These are phyloP conservation scores for Chloroclysta siterata DNA, from an alignment of 2,888 invertebrate species.

Conservation along the genomic window DNA sequence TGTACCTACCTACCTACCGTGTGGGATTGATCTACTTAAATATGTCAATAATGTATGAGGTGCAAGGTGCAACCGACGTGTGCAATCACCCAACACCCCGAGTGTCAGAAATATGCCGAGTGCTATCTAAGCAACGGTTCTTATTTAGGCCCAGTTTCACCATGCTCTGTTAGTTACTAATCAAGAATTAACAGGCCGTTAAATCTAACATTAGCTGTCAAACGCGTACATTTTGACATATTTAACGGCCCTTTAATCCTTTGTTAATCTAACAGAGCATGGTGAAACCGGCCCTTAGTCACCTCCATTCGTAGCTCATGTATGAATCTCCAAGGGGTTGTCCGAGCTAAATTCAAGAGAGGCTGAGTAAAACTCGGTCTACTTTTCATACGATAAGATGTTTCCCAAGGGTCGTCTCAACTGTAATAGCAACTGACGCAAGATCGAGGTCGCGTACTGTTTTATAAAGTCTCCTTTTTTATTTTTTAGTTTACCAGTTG, in stretches of 20 bases:
- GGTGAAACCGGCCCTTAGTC: too few species aligned
- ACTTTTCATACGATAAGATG: conserved; percentile 10
- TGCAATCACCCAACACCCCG: conserved; percentile 12
- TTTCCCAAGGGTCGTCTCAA: conserved; percentile 13
- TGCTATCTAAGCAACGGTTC: not conserved
- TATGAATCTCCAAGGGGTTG: conserved; percentile 2
- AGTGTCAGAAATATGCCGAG: not conserved
- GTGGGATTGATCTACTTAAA: too few species aligned
- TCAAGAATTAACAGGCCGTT: too few species aligned
- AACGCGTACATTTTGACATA: too few species aligned
- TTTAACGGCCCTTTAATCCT: too few species aligned
- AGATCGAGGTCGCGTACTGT: conserved; percentile 7
- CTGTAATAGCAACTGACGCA: conserved; percentile 16
- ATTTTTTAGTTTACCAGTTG: conserved; percentile 5
- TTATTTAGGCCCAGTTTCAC: too few species aligned
- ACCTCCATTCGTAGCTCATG: not conserved
- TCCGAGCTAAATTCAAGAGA: conserved; percentile 6
- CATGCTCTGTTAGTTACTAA: too few species aligned
- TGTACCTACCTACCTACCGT: too few species aligned
- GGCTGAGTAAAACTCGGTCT: conserved; percentile 6
- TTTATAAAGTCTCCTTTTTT: conserved; percentile 1
- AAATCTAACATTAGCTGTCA: too few species aligned
- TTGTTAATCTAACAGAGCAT: too few species aligned
- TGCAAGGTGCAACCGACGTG: conserved; percentile 9
- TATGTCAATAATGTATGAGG: too few species aligned